Conservation (phyloP, 2,113 vertebrate species). For the Aramus guarauna region DNA sequence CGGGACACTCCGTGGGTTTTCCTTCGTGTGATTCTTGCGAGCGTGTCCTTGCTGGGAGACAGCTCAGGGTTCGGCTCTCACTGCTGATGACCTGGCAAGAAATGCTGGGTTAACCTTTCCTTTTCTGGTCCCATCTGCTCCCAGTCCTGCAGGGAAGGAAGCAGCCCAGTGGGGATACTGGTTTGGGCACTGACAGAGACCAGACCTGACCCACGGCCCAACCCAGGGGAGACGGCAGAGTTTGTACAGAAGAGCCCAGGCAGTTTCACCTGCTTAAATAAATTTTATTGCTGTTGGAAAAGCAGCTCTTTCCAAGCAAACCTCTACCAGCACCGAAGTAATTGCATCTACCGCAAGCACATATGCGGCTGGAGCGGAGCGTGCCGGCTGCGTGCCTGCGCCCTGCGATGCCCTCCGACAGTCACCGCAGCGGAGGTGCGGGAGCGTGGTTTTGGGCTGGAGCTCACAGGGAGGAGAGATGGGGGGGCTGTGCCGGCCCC, state of each 20-base stretch:
- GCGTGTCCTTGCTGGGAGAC: background rate
- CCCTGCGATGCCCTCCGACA: fast-evolving
- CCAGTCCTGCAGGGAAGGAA: background rate
- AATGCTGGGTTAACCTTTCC: background rate
- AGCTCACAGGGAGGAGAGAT: background rate
- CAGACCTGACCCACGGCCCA: background rate
- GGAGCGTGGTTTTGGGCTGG: background rate
- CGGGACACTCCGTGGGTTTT: fast-evolving
- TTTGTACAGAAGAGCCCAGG: background rate
- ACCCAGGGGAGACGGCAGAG: too few relatives aligned
- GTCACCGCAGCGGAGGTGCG: fast-evolving
- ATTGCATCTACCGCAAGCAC: background rate
- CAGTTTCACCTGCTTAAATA: background rate
- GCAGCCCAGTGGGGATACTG: background rate
- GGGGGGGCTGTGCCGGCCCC: background rate
- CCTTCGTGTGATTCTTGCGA: background rate
- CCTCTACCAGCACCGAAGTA: background rate
- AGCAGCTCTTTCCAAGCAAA: background rate
- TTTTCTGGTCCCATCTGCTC: background rate
- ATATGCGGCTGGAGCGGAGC: background rate
- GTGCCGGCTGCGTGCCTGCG: fast-evolving
- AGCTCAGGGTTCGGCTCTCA: background rate
- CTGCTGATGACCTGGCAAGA: background rate
- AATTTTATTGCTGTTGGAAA: background rate
- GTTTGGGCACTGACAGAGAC: background rate